Percentiles rank a stretch among this genome's conserved stretches.
Evolutionary conservation across 2,888 invertebrate genomes (phyloP).

Genomic region (Fragum whitleyi): DNA sequence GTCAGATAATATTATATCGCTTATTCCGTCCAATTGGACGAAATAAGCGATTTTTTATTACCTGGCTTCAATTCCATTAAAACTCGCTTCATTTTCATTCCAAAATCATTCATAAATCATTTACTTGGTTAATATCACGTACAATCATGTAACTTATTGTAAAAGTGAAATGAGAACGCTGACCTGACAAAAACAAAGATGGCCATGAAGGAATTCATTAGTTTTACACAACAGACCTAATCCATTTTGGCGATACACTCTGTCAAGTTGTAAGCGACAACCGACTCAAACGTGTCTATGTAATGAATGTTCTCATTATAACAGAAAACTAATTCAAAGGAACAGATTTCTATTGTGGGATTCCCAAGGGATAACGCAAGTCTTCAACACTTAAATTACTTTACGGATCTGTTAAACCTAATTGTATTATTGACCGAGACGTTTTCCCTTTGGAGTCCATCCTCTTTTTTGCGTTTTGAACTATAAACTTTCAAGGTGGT

Average conservation of each 20-base stretch:
- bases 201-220: background rate
- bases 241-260: background rate
- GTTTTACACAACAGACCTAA: background rate
- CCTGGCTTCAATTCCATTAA: no score
- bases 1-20: no score
- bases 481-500: no score
- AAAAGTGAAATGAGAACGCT: no score
- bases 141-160: no score
- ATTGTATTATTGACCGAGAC: slow-evolving; percentile 4
- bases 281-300: slow-evolving; percentile 1
- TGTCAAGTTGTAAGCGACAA: slow-evolving; percentile 1
- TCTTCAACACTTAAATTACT: slow-evolving; percentile 4
- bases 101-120: no score
- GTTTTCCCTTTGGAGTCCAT: background rate
- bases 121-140: no score
- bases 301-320: slow-evolving; percentile 1
- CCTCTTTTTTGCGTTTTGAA: no score
- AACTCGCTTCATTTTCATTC: no score
- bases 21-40: no score
- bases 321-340: slow-evolving; percentile 4
- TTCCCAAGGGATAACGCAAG: background rate
- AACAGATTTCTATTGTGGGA: slow-evolving; percentile 4
- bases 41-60: no score
- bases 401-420: background rate
- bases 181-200: no score